Evolutionary conservation across 35 echinoderm and acorn worm genomes (phyloP).

Genomic region (Strongylocentrotus purpuratus): DNA sequence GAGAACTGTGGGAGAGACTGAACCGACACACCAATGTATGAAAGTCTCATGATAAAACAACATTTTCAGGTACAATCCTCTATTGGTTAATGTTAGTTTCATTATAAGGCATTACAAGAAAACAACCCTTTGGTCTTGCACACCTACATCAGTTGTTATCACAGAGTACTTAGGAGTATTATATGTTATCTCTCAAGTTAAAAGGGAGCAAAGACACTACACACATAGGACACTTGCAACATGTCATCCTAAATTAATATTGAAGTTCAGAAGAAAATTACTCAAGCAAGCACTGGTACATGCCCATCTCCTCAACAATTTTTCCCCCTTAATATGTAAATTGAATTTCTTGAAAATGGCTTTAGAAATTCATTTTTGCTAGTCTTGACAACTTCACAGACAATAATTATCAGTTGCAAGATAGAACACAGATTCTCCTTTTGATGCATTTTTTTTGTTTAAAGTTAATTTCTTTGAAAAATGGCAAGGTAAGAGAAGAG

Average conservation of each 20-base stretch:
- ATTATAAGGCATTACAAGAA: not conserved
- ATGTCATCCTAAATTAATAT: not conserved
- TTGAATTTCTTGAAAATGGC: too few relatives aligned
- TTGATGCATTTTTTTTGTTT: too few relatives aligned
- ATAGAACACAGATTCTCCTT: too few relatives aligned
- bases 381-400: too few relatives aligned
- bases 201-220: not conserved
- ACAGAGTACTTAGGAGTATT: not conserved
- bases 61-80: not conserved
- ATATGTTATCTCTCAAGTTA: not conserved
- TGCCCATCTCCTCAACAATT: not conserved
- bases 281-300: not conserved
- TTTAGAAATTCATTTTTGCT: too few relatives aligned
- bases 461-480: too few relatives aligned
- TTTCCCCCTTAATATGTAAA: too few relatives aligned
- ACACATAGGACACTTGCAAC: not conserved
- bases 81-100: too few relatives aligned
- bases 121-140: not conserved
- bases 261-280: not conserved
- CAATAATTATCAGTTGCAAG: too few relatives aligned
- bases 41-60: not conserved
- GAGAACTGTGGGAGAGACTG: constrained; percentile 15
- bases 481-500: too few relatives aligned
- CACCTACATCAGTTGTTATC: not conserved
- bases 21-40: not conserved